A percentile compares a stretch with the other conserved stretches of the same genome.
phyloP scores from a whole-genome alignment of 2,113 vertebrate species.

The Poecile atricapillus region DNA sequence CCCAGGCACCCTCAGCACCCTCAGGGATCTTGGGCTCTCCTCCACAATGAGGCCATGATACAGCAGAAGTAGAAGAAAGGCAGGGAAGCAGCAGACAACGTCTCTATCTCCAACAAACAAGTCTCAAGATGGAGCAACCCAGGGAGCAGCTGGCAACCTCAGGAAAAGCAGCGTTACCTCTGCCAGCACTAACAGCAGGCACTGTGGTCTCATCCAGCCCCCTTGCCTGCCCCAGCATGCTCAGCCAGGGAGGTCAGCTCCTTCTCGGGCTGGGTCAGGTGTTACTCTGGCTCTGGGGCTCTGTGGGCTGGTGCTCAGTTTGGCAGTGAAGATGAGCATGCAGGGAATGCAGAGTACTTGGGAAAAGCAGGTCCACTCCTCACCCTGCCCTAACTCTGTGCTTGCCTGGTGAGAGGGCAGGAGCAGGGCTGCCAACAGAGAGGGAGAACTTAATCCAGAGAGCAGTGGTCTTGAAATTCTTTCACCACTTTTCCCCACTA shows the following conservation, averaged over 20 bases:
- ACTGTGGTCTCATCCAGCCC: background rate
- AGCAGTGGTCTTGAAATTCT: background rate
- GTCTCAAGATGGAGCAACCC: background rate
- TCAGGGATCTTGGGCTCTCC: background rate
- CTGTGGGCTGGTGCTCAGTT: background rate
- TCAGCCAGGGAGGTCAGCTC: background rate
- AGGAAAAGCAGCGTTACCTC: background rate
- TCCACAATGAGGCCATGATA: rapidly evolving
- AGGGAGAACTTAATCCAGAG: background rate
- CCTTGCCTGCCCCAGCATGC: background rate
- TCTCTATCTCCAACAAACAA: background rate
- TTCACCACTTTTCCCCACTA: background rate
- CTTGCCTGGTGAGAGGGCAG: background rate
- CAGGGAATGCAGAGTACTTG: background rate
- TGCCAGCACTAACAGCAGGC: background rate
- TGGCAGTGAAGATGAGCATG: background rate
- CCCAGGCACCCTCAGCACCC: background rate
- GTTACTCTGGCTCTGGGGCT: background rate
- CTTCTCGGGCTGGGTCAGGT: rapidly evolving
- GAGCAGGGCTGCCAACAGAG: background rate
- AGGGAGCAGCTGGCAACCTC: background rate
- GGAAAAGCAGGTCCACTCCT: background rate
- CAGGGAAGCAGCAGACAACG: background rate
- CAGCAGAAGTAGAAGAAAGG: background rate
- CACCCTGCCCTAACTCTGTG: background rate